phyloP scores from a whole-genome alignment of 2,113 vertebrate genomes.

The Mesembrinibis cayennensis region DNA sequence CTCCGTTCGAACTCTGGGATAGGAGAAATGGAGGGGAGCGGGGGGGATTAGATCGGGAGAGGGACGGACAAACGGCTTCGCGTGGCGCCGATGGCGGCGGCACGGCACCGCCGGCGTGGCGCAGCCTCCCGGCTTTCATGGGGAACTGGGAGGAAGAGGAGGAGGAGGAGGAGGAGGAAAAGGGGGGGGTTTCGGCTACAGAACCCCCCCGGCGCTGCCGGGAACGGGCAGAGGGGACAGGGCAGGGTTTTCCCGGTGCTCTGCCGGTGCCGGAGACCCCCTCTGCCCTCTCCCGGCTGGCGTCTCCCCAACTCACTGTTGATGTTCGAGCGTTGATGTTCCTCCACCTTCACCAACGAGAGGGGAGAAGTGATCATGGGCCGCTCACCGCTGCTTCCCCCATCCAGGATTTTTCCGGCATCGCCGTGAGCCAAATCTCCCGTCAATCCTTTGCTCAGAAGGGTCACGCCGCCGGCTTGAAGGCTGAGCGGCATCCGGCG shows the following conservation, averaged over 20 bases:
- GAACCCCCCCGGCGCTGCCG: background rate
- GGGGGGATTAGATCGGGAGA: accelerated
- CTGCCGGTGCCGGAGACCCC: background rate
- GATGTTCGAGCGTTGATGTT: conserved; percentile 75
- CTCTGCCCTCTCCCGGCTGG: background rate
- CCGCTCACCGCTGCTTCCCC: background rate
- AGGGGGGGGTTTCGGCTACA: background rate
- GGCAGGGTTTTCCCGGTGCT: background rate
- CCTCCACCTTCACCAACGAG: conserved; percentile 70
- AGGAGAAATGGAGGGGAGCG: background rate
- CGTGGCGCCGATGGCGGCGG: no score
- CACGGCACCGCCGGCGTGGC: accelerated
- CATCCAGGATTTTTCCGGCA: conserved; percentile 40
- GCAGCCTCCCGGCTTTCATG: background rate
- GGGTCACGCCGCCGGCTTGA: conserved; percentile 12
- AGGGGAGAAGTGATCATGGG: conserved; percentile 60
- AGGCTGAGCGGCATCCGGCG: conserved; percentile 53
- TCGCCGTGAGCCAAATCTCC: conserved; percentile 45
- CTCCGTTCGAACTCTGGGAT: conserved; percentile 85
- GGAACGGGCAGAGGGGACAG: background rate
- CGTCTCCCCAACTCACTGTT: conserved; percentile 65
- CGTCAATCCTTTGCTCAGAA: conserved; percentile 47
- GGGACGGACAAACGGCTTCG: no score
- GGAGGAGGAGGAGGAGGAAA: no score
- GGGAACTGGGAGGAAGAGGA: background rate